Conservation (phyloP, 2,797 vertebrate species). For the Lepilemur septentrionalis region DNA sequence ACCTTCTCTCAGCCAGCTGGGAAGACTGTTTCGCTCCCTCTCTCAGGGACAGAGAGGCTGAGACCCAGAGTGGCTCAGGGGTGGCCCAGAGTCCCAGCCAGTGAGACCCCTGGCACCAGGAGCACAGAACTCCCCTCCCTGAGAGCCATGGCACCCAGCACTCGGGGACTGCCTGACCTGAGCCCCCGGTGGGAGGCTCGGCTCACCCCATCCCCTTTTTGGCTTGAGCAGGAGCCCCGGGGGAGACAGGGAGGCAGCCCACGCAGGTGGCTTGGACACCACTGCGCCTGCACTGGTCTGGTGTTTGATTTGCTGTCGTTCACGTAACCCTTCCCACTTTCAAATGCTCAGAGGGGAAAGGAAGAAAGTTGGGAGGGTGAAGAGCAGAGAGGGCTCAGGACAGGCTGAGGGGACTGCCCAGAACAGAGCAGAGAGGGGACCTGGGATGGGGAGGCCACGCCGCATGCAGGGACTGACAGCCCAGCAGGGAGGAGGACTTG, state of each 20-base stretch:
- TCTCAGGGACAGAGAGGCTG: neutral
- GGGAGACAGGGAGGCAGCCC: neutral
- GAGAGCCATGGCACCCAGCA: neutral
- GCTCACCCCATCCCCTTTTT: neutral
- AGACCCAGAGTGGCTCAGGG: neutral
- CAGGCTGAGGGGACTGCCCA: neutral
- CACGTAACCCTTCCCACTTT: neutral
- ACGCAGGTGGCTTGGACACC: rapidly evolving
- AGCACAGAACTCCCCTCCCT: neutral
- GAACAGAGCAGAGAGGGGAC: neutral
- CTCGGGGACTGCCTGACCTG: neutral
- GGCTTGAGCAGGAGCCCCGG: neutral
- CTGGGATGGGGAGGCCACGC: neutral
- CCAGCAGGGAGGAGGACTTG: neutral
- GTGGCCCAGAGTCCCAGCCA: neutral
- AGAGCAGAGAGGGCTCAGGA: neutral
- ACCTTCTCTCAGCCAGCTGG: neutral
- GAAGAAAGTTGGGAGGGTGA: neutral
- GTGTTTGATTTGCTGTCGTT: neutral
- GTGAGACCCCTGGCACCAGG: neutral
- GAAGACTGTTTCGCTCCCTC: neutral
- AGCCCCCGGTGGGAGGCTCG: neutral
- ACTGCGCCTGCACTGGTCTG: rapidly evolving
- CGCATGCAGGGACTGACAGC: neutral
- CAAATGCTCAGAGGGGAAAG: neutral